Evolutionary conservation across 2,797 vertebrate genomes (phyloP).

Genomic region (Enoplosus armatus): DNA sequence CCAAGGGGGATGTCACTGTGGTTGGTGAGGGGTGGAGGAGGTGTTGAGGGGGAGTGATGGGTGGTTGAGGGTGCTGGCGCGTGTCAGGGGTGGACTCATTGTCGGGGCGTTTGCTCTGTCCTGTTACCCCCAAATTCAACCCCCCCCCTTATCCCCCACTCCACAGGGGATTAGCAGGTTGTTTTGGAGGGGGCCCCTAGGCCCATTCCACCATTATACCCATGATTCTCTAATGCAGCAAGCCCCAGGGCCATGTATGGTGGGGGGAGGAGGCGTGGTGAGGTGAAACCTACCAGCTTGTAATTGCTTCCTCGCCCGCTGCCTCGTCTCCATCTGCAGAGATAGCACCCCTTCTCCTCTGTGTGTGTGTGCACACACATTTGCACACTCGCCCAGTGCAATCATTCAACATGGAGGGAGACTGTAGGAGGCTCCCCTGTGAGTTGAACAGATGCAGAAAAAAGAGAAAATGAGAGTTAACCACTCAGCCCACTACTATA

Average conservation of each 20-base stretch:
- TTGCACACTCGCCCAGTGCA: constrained; percentile 27
- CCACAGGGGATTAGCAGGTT: constrained; percentile 86
- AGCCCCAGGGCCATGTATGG: constrained; percentile 60
- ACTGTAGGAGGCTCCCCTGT: constrained; percentile 49
- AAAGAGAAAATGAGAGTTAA: constrained; percentile 32
- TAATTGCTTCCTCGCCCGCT: constrained; percentile 78
- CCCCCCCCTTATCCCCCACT: constrained; percentile 21
- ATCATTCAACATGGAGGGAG: constrained; percentile 44
- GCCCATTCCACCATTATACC: constrained; percentile 84
- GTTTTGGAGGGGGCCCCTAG: constrained; percentile 72
- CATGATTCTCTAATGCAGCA: constrained; percentile 77
- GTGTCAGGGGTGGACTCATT: constrained; percentile 77
- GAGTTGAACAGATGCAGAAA: constrained; percentile 59
- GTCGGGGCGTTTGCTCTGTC: constrained; percentile 63
- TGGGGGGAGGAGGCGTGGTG: constrained; percentile 61
- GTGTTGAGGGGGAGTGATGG: constrained; percentile 7
- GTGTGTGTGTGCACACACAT: constrained; percentile 10
- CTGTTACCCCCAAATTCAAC: constrained; percentile 62
- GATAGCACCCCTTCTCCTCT: constrained; percentile 51
- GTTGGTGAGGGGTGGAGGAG: constrained; percentile 42
- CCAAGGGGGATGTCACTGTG: constrained; percentile 52
- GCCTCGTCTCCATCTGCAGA: constrained; percentile 71
- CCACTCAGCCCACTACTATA: constrained; percentile 13
- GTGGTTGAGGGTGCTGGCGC: constrained; percentile 67
- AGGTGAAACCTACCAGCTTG: constrained; percentile 75